Evolutionary conservation across 2,888 invertebrate genomes (phyloP).

Genomic region (Campoplex nolae): DNA sequence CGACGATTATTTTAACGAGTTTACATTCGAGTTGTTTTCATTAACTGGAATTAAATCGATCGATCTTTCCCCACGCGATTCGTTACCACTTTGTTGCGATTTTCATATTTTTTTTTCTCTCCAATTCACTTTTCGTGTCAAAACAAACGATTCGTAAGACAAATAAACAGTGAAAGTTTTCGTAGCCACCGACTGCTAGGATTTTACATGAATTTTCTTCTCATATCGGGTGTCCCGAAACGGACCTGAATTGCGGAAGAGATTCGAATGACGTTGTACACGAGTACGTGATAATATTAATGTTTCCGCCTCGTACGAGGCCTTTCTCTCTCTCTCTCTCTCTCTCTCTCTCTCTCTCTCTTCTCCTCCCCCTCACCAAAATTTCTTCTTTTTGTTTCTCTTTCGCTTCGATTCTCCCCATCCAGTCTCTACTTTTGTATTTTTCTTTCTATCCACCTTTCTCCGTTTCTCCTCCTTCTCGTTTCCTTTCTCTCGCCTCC

Average conservation of each 20-base stretch:
- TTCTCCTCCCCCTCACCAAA: background rate
- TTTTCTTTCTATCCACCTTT: background rate
- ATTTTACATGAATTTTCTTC: background rate
- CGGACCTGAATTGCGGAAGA: slow-evolving; percentile 4
- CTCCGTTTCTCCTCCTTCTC: background rate
- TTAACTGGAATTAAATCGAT: too few species aligned
- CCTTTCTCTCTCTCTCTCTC: background rate
- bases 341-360: too few species aligned
- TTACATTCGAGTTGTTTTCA: background rate
- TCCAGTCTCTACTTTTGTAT: background rate
- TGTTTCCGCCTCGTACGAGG: slow-evolving; percentile 15
- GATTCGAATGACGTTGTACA: background rate
- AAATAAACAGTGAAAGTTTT: slow-evolving; percentile 7
- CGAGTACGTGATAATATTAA: too few species aligned
- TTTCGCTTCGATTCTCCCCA: background rate
- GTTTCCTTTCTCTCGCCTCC: background rate
- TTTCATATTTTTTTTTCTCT: background rate
- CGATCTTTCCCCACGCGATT: background rate
- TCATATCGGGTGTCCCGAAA: slow-evolving; percentile 8
- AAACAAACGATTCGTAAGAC: background rate
- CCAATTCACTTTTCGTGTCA: background rate
- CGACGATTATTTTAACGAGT: background rate
- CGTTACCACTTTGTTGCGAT: background rate
- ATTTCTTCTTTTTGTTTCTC: background rate
- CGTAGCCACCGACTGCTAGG: background rate